A percentile compares a stretch with the other conserved stretches of the same genome.
phyloP scores from a whole-genome alignment of 2,888 invertebrate species.

The Campoplex nolae region DNA sequence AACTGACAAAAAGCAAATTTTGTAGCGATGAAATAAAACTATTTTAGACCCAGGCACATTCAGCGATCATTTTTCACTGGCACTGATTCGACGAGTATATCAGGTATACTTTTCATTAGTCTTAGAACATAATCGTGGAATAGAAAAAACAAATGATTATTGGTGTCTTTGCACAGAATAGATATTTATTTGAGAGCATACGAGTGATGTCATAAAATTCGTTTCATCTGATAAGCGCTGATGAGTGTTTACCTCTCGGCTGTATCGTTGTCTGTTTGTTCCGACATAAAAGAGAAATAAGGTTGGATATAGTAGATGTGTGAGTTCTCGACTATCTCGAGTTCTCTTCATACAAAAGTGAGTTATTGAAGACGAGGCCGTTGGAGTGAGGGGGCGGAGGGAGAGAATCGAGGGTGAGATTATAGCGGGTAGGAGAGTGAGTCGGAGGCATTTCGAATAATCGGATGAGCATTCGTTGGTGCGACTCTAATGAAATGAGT shows the following conservation, averaged over 20 bases:
- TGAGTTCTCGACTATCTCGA: constrained; percentile 25
- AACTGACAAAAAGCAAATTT: too few relatives aligned
- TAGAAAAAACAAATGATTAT: not conserved
- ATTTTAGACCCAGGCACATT: too few relatives aligned
- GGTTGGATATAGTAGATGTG: constrained; percentile 29
- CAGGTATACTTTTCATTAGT: too few relatives aligned
- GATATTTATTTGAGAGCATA: not conserved
- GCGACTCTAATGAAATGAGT: constrained; percentile 77
- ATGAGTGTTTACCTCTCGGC: constrained; percentile 49
- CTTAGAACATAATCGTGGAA: not conserved
- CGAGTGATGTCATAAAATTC: constrained; percentile 44
- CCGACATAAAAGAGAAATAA: constrained; percentile 64
- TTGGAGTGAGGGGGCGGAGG: not conserved
- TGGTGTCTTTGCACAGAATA: too few relatives aligned
- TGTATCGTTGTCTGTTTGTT: constrained; percentile 42
- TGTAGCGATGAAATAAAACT: too few relatives aligned
- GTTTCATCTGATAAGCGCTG: constrained; percentile 52
- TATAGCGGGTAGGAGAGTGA: constrained; percentile 48
- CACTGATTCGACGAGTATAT: too few relatives aligned
- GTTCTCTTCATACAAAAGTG: constrained; percentile 58
- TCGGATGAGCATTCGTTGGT: constrained; percentile 76
- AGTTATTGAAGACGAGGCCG: constrained; percentile 52
- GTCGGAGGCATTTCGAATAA: constrained; percentile 73
- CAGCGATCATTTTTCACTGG: too few relatives aligned
- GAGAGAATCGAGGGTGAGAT: constrained; percentile 51